Conservation (phyloP, 1,140 invertebrate genomes). For the Drosophila bipectinata region DNA sequence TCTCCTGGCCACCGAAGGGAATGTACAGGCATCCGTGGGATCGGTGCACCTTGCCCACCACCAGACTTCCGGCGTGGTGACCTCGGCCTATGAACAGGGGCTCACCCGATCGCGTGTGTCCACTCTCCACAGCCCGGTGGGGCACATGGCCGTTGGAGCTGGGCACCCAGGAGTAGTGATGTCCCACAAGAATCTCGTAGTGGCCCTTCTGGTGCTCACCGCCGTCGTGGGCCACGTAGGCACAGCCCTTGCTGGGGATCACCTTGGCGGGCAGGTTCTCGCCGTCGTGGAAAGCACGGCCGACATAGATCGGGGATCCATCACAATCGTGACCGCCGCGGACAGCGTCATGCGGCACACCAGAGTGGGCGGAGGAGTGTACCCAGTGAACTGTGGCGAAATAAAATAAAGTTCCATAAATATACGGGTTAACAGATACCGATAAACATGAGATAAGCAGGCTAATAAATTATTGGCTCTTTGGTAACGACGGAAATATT, state of each 20-base stretch:
- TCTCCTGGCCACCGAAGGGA: conserved; percentile 88
- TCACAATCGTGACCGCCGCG: conserved; percentile 86
- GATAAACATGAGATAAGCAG: not conserved
- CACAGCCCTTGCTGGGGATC: conserved; percentile 83
- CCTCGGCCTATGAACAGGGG: conserved; percentile 88
- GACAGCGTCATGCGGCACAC: conserved; percentile 84
- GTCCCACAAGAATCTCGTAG: conserved; percentile 87
- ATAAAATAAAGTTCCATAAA: conserved; percentile 32
- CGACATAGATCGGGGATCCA: conserved; percentile 88
- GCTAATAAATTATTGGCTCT: not conserved
- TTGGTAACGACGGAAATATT: not conserved
- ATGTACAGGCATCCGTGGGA: conserved; percentile 89
- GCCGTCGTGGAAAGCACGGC: conserved; percentile 87
- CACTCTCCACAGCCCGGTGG: conserved; percentile 86
- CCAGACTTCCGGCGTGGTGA: conserved; percentile 86
- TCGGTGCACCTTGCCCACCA: conserved; percentile 90
- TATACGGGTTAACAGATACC: conserved; percentile 1
- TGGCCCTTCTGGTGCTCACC: conserved; percentile 87
- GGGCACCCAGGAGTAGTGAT: conserved; percentile 84
- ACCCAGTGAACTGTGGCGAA: conserved; percentile 77
- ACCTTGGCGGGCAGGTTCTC: conserved; percentile 85
- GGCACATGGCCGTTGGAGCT: conserved; percentile 85
- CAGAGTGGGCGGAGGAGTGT: conserved; percentile 67
- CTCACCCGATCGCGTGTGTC: conserved; percentile 86
- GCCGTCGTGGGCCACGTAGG: conserved; percentile 86